phyloP scores from a whole-genome alignment of 2,797 vertebrate genomes.

The Micrastur ruficollis region DNA sequence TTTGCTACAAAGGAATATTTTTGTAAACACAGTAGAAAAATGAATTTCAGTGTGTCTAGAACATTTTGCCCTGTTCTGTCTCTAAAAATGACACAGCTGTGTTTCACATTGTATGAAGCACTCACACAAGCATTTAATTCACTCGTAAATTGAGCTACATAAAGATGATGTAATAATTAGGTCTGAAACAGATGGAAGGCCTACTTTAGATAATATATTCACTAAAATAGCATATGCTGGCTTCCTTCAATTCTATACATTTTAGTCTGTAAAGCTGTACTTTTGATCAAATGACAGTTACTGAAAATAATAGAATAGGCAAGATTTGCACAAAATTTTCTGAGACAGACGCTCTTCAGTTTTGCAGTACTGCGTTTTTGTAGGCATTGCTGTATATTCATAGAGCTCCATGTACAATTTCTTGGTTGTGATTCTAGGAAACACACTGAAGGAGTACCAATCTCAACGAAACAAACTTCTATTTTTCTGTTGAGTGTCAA shows the following conservation, averaged over 20 bases:
- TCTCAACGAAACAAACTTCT: neutral
- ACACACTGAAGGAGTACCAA: neutral
- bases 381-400: neutral
- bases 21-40: conserved; percentile 29
- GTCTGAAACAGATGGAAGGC: conserved; percentile 49
- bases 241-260: conserved; percentile 36
- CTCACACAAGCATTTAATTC: conserved; percentile 50
- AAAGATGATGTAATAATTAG: conserved; percentile 60
- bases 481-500: neutral
- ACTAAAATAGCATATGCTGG: conserved; percentile 46
- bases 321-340: conserved; percentile 21
- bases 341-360: neutral
- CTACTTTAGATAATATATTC: conserved; percentile 33
- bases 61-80: conserved; percentile 24
- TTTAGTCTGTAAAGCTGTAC: neutral
- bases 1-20: conserved; percentile 29
- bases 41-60: conserved; percentile 8
- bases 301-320: conserved; percentile 11
- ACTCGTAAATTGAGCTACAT: conserved; percentile 36
- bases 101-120: conserved; percentile 36
- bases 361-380: neutral
- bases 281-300: conserved; percentile 11
- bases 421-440: neutral
- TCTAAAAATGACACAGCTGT: conserved; percentile 47
- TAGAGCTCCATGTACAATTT: neutral